Evolutionary conservation across 2,888 invertebrate species (phyloP).

Genomic region (Plagiodera versicolora): DNA sequence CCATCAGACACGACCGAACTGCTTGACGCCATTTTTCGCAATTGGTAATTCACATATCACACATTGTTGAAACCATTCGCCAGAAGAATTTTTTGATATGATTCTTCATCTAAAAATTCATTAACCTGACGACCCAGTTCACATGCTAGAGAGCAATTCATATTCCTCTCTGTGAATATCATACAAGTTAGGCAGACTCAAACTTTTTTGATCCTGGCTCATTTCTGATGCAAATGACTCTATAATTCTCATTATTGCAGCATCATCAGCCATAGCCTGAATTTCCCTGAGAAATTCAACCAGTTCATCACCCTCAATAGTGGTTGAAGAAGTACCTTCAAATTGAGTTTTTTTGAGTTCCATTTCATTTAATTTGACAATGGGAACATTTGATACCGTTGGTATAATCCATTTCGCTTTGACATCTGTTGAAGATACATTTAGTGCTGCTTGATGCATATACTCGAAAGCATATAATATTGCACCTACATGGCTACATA

Average conservation of each 20-base stretch:
- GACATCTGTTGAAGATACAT: neutral
- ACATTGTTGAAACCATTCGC: too few species aligned
- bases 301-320: conserved; percentile 2
- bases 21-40: neutral
- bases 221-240: conserved; percentile 9
- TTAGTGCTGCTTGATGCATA: conserved; percentile 1
- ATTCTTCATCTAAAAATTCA: neutral
- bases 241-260: conserved; percentile 3
- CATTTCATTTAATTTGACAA: neutral
- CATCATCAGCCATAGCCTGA: conserved; percentile 7
- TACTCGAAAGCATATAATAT: conserved; percentile 14
- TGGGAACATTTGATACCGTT: conserved; percentile 7
- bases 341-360: neutral
- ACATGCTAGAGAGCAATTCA: conserved; percentile 3
- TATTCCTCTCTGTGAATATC: conserved; percentile 9
- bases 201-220: neutral
- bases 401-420: conserved; percentile 8
- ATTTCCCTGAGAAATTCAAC: conserved; percentile 1
- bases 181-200: conserved; percentile 1
- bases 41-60: too few species aligned
- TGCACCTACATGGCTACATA: conserved; percentile 24
- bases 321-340: conserved; percentile 1
- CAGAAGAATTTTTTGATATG: conserved; percentile 3
- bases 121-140: neutral
- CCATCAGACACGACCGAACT: conserved; percentile 1